phyloP scores from a whole-genome alignment of 2,797 vertebrate species.

The Glyptemys insculpta region DNA sequence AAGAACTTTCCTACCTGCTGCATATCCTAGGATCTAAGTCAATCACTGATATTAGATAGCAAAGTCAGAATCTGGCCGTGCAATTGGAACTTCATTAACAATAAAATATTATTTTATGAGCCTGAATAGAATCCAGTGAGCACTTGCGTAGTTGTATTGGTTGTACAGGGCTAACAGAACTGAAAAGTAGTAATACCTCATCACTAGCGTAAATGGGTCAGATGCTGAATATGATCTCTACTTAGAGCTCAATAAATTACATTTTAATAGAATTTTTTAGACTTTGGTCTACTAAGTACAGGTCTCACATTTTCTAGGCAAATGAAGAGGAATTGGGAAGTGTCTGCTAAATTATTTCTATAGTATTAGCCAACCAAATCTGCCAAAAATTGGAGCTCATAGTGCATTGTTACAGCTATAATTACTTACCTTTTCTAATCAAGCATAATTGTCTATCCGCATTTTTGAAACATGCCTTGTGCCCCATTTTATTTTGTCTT shows the following conservation, averaged over 20 bases:
- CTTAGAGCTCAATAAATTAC: too few species aligned
- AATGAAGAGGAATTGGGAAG: not conserved
- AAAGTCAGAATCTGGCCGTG: not conserved
- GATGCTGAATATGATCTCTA: not conserved
- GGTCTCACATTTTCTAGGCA: not conserved
- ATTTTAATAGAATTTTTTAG: fast-evolving
- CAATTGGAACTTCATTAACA: fast-evolving
- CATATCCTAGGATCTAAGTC: not conserved
- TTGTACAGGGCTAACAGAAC: not conserved
- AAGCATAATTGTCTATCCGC: not conserved
- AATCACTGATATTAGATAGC: not conserved
- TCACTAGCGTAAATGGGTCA: fast-evolving
- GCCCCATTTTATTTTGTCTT: too few species aligned
- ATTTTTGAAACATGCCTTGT: too few species aligned
- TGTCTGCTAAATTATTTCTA: not conserved
- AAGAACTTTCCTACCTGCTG: not conserved
- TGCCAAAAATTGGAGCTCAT: not conserved
- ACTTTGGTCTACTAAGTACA: too few species aligned
- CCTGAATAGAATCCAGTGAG: fast-evolving
- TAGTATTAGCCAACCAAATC: not conserved
- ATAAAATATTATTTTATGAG: not conserved
- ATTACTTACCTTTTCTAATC: not conserved
- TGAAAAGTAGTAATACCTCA: not conserved
- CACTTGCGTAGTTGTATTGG: not conserved
- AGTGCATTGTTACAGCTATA: not conserved